Percentiles rank a stretch among this genome's conserved stretches.
phyloP scores from a whole-genome alignment of 2,888 invertebrate genomes.

The Caenorhabditis zanzibari region DNA sequence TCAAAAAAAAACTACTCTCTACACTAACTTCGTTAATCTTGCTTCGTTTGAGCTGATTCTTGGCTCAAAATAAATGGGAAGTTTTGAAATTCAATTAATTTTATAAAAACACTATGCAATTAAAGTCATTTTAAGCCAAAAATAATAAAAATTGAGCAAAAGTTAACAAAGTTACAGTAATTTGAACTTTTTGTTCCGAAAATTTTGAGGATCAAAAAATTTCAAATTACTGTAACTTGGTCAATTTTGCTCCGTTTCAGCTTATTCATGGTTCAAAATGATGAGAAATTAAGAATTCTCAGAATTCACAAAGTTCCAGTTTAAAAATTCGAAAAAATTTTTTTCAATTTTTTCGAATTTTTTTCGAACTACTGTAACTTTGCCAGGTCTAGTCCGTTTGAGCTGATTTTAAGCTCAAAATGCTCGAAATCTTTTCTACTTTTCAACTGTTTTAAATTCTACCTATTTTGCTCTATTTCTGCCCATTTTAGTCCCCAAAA shows the following conservation, averaged over 20 bases:
- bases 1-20: too few species aligned
- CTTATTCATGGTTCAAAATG: not conserved
- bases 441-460: not conserved
- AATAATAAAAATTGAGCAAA: too few species aligned
- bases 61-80: not conserved
- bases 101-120: too few species aligned
- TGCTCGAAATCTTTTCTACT: not conserved
- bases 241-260: not conserved
- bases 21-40: too few species aligned
- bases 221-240: not conserved
- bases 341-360: not conserved
- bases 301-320: too few species aligned
- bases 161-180: too few species aligned
- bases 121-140: too few species aligned
- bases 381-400: not conserved
- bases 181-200: too few species aligned
- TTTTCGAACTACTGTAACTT: not conserved
- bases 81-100: too few species aligned
- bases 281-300: not conserved
- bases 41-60: too few species aligned
- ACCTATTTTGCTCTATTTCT: not conserved
- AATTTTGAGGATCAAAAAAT: too few species aligned
- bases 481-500: too few species aligned
- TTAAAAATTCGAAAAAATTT: not conserved
- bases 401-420: not conserved